phyloP scores from a whole-genome alignment of 2,113 vertebrate species.

The Spermophilus dauricus region DNA sequence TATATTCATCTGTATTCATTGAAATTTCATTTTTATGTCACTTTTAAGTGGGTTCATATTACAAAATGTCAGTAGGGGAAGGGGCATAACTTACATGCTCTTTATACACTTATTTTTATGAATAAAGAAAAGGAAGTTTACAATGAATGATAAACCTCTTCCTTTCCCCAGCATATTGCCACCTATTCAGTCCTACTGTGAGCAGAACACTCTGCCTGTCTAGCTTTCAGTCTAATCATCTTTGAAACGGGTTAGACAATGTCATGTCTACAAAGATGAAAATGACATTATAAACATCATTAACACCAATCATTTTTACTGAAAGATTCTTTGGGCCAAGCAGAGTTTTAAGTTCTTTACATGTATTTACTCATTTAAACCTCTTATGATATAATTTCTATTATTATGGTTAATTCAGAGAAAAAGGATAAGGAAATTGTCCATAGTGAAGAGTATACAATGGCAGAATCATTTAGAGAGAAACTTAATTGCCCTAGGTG shows the following conservation, averaged over 20 bases:
- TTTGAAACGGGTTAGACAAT: background rate
- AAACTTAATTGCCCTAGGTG: background rate
- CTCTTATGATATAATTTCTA: background rate
- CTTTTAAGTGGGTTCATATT: slow-evolving; percentile 24
- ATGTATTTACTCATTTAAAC: background rate
- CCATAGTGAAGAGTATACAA: background rate
- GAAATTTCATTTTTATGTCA: slow-evolving; percentile 62
- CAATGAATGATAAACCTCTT: background rate
- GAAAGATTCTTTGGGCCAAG: background rate
- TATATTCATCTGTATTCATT: background rate
- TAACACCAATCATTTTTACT: background rate
- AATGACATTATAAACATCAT: background rate
- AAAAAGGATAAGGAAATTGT: background rate
- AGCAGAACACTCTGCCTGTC: too few relatives aligned
- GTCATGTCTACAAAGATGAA: background rate
- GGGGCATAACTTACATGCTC: background rate
- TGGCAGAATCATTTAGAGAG: background rate
- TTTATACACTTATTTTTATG: background rate
- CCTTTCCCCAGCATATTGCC: background rate
- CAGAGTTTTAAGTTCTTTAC: background rate
- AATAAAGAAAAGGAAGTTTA: background rate
- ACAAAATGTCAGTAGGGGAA: slow-evolving; percentile 4
- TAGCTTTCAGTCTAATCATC: background rate
- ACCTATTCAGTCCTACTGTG: background rate
- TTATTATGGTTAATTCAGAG: background rate